A percentile compares a stretch with the other conserved stretches of the same genome.
Conservation (phyloP, 2,888 invertebrate genomes). For the Dexiosoma caninum region DNA sequence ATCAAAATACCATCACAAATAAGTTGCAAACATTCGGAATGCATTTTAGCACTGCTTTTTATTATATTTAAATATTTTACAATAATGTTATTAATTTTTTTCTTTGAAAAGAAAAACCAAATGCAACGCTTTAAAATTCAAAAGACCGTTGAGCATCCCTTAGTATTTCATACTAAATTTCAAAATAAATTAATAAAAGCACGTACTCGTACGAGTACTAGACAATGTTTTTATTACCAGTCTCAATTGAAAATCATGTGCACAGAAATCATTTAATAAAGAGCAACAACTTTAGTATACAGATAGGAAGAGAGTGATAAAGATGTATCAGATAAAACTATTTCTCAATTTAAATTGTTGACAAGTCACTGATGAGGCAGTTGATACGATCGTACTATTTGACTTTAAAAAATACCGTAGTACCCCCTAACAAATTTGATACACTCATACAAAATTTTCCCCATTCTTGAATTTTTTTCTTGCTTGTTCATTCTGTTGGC, state of each 20-base stretch:
- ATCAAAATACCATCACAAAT: conserved; percentile 65
- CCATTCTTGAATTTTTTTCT: too few species aligned
- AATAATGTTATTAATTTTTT: background rate
- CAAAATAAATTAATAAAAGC: background rate
- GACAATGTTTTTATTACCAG: background rate
- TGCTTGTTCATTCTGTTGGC: too few species aligned
- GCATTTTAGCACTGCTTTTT: conserved; percentile 32
- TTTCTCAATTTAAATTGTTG: background rate
- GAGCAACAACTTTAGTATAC: background rate
- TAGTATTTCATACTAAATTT: conserved; percentile 41
- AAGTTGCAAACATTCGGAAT: conserved; percentile 17
- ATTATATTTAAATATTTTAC: background rate
- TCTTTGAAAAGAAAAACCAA: background rate
- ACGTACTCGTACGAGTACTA: background rate
- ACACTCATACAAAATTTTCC: too few species aligned
- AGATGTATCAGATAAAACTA: background rate
- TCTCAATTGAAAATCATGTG: background rate
- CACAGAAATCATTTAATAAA: background rate
- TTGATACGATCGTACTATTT: too few species aligned
- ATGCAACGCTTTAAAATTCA: background rate
- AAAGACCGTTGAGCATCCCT: conserved; percentile 39
- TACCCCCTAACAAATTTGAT: too few species aligned
- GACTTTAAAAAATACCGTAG: too few species aligned
- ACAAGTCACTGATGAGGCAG: too few species aligned
- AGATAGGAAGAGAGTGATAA: background rate